phyloP scores from a whole-genome alignment of 2,888 invertebrate genomes.

The Fragum whitleyi region DNA sequence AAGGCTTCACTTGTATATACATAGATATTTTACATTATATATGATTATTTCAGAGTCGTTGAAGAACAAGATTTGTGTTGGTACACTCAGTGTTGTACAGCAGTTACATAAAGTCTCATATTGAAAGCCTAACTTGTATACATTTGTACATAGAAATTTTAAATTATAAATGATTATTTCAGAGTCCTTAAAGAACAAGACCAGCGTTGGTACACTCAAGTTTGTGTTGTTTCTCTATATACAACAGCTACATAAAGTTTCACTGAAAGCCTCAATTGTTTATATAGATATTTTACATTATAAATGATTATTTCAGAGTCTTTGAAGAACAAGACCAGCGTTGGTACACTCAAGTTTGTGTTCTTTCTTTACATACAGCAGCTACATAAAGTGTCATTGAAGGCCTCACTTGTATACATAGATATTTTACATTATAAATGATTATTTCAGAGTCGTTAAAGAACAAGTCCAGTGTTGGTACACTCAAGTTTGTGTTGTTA shows the following conservation, averaged over 20 bases:
- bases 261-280: constrained; percentile 83
- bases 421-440: too few species aligned
- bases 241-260: constrained; percentile 84
- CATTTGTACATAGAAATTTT: too few species aligned
- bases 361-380: constrained; percentile 84
- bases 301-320: constrained; percentile 74
- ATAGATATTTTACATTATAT: too few species aligned
- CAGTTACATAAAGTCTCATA: constrained; percentile 84
- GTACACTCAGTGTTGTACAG: constrained; percentile 84
- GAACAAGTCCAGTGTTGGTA: too few species aligned
- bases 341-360: constrained; percentile 83
- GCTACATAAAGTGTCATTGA: constrained; percentile 84
- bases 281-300: too few species aligned
- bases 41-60: too few species aligned
- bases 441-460: too few species aligned
- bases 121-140: constrained; percentile 83
- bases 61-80: constrained; percentile 76
- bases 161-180: too few species aligned
- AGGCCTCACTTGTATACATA: constrained; percentile 83
- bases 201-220: constrained; percentile 79
- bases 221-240: constrained; percentile 84
- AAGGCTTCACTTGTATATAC: constrained; percentile 83
- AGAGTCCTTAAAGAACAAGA: constrained; percentile 74
- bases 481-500: too few species aligned
- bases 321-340: constrained; percentile 72